These are phyloP conservation scores for Hirtodrosophila alboralis DNA, from an alignment of 2,888 invertebrate species.

Conservation along the genomic window DNA sequence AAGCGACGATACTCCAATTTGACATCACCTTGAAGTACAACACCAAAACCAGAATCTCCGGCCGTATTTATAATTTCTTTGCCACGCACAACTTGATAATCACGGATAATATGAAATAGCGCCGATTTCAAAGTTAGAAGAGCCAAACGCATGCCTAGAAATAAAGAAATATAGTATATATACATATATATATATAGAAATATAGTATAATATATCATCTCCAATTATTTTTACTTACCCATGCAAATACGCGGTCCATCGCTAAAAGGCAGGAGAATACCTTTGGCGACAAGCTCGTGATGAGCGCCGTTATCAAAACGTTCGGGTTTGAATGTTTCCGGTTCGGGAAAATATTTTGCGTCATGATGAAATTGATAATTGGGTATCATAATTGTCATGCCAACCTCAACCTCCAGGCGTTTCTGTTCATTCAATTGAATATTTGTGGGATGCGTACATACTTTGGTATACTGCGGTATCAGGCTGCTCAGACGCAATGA, in stretches of 20 bases:
- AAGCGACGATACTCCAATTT: slow-evolving; percentile 64
- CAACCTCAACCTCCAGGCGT: slow-evolving; percentile 64
- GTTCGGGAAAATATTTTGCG: slow-evolving; percentile 66
- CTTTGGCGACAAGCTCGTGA: slow-evolving; percentile 63
- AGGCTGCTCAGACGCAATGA: slow-evolving; percentile 74
- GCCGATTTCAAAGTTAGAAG: slow-evolving; percentile 68
- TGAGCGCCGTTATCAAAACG: slow-evolving; percentile 74
- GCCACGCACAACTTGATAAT: slow-evolving; percentile 55
- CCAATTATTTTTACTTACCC: slow-evolving; percentile 53
- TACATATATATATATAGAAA: not conserved
- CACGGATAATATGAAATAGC: slow-evolving; percentile 58
- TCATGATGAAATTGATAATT: slow-evolving; percentile 81
- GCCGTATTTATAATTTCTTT: slow-evolving; percentile 13
- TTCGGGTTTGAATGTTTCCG: slow-evolving; percentile 75
- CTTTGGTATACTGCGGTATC: slow-evolving; percentile 64
- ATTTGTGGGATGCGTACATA: slow-evolving; percentile 64
- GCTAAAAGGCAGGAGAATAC: slow-evolving; percentile 80
- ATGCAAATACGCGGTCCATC: slow-evolving; percentile 81
- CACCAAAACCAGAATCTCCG: slow-evolving; percentile 59
- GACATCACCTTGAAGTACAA: slow-evolving; percentile 67
- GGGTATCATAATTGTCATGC: slow-evolving; percentile 78
- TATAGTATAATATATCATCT: too few species aligned
- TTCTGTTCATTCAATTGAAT: slow-evolving; percentile 57
- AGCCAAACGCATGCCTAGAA: slow-evolving; percentile 67
- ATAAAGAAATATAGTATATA: not conserved